phyloP scores from a whole-genome alignment of 2,888 invertebrate genomes.

The Patella depressa region DNA sequence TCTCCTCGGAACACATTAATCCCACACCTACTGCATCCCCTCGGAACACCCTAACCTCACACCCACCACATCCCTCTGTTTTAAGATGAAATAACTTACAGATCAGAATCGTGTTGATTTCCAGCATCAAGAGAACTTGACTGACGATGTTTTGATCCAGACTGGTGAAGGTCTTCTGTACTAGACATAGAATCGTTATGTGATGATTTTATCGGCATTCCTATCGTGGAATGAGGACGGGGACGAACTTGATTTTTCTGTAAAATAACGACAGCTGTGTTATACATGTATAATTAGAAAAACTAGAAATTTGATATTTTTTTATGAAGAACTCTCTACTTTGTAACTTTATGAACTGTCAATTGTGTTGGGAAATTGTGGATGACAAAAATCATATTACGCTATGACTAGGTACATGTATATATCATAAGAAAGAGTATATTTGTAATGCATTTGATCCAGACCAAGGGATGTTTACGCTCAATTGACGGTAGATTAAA shows the following conservation, averaged over 20 bases:
- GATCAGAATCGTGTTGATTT: slow-evolving; percentile 4
- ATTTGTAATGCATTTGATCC: slow-evolving; percentile 24
- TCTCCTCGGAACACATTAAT: too few species aligned
- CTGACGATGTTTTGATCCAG: not conserved
- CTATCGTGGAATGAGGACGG: slow-evolving; percentile 61
- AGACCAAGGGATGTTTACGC: slow-evolving; percentile 24
- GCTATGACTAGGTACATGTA: too few species aligned
- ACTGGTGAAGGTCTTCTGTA: slow-evolving; percentile 48
- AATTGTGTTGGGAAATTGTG: too few species aligned
- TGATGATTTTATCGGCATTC: slow-evolving; percentile 48
- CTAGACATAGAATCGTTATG: slow-evolving; percentile 48
- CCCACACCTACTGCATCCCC: too few species aligned
- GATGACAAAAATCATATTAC: too few species aligned
- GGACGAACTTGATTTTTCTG: slow-evolving; percentile 37
- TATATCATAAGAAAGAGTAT: not conserved
- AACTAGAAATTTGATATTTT: too few species aligned
- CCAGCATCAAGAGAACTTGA: not conserved
- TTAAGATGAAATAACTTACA: not conserved
- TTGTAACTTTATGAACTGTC: too few species aligned
- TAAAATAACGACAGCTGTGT: not conserved
- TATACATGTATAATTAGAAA: too few species aligned
- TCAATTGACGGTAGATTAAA: not conserved
- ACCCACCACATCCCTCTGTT: too few species aligned
- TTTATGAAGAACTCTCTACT: too few species aligned
- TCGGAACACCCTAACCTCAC: too few species aligned